Evolutionary conservation across 1,140 invertebrate genomes (phyloP), one percentile per base, ranked within the genome.

Genomic region (Drosophila repleta): DNA sequence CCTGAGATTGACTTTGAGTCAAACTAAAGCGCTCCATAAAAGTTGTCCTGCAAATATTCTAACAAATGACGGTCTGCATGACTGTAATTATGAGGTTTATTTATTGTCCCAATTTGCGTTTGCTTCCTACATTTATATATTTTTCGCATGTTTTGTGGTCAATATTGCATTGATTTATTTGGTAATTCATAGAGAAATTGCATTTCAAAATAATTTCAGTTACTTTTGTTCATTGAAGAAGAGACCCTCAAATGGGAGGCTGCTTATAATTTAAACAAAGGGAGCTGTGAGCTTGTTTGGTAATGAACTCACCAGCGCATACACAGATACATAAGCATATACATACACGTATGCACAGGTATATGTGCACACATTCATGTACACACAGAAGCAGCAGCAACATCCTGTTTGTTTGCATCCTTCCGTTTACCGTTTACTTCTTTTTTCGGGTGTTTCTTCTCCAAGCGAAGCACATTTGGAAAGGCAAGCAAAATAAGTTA

Each of bases 401-500:
- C 15, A 39, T 56, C 37, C 15, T 29, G 20, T 4, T 11, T 57
- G 39, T 46, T 64, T 64, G 26, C 49, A 35, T 46, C 18, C 10
- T 55, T n/a, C 26, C 46, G 52, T 66, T 58, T 66, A 66, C 63
- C 43, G 32, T 11, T 35, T 29, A n/a, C 56, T 21, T 20, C 29
- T 48, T 24, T n/a, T 29, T 55, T 64, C 52, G 26, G 7, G 37
- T 64, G 51, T 17, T 21, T n/a, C 26, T 32, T 62, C 32, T 7
- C 29, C 21, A 51, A 39, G 15, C 26, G 5, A 39, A 67, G 58
- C 41, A 46, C 48, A 78, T 76, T 51, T 62, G 69, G 72, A 58
- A 61, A 57, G 60, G 66, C 71, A 75, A 26, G 66, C 49, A 84
- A 79, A 83, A 76, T 84, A 84, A 76, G 76, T 76, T 76, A 80